phyloP scores from a whole-genome alignment of 2,888 invertebrate genomes.

The Pantelozetes paolii region DNA sequence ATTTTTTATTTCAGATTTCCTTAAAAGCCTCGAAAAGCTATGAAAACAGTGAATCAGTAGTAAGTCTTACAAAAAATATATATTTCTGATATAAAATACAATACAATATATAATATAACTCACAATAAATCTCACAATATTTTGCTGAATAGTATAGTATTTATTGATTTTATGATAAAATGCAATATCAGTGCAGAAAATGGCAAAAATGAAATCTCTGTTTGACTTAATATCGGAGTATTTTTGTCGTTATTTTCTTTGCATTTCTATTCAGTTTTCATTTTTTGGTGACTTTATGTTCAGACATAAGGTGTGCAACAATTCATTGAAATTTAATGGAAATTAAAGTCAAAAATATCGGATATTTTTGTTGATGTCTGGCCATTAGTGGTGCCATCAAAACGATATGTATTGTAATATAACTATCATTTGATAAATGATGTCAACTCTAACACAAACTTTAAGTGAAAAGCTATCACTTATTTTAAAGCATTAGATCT shows the following conservation, averaged over 20 bases:
- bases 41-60: no score
- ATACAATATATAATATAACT: not conserved
- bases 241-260: not conserved
- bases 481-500: slow-evolving; percentile 16
- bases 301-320: slow-evolving; percentile 24
- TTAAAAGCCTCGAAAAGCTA: not conserved
- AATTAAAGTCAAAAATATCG: slow-evolving; percentile 1
- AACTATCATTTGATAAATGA: slow-evolving; percentile 25
- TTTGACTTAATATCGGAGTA: slow-evolving; percentile 15
- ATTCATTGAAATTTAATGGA: not conserved
- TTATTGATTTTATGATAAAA: slow-evolving; percentile 33
- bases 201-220: not conserved
- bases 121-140: not conserved
- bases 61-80: no score
- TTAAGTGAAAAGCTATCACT: not conserved
- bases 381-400: slow-evolving; percentile 1
- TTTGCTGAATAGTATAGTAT: slow-evolving; percentile 22
- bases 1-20: slow-evolving; percentile 14
- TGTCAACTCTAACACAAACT: not conserved
- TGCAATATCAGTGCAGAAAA: slow-evolving; percentile 1
- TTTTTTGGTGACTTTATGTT: no score
- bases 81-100: not conserved
- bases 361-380: not conserved
- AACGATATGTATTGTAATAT: slow-evolving; percentile 25
- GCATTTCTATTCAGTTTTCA: not conserved